Base-by-base conservation (phyloP, 2,797 vertebrate genomes). In the Chanos chanos region DNA sequence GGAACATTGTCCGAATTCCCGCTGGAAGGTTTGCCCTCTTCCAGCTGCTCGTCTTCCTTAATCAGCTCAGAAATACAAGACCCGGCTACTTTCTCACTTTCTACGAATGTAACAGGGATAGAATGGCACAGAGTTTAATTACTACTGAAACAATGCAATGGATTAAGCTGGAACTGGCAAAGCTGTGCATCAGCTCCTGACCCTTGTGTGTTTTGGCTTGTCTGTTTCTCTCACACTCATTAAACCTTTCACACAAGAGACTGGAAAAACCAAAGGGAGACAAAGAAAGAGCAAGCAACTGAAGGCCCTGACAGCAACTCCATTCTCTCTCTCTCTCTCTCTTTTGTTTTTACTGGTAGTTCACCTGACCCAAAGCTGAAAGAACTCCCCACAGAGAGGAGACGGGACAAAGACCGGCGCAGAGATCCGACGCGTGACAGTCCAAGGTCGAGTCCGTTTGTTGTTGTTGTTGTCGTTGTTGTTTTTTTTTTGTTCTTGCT, bases 61-160 rank as follows among this genome's bases (percentile, higher is more conserved):
- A 93, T 92, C 74, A 88, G 89, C 87, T 97, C 94, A 95, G 94
- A 94, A 92, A 94, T 95, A 98, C 94, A 97, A 96, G 92, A 95
- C 94, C 93, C 94, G 89, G 94, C 94, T 94, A 97, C 93, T 94
- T 95, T 97, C 90, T 95, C 95, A 95, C 94, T 94, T 95, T 97
- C 96, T 98, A 97, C 93, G 94, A 94, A 97, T 96, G 95, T 96
- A 98, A 99, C 94, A 96, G 95, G 96, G 97, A 97, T 96, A 97
- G 94, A 98, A 98, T 94, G 92, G 93, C 92, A 96, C 86, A 94
- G 85, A 86, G 93, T 97, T 98, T 97, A 97, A 97, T 97, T 87
- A 98, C 94, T 94, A 96, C 93, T 93, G 91, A 95, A 93, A 95
- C 89, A 96, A 89, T 96, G 91, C 91, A 96, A 93, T 91, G 88